These are phyloP conservation scores for Hirudinaria manillensis DNA, from an alignment of 2,888 invertebrate species.

Conservation along the genomic window DNA sequence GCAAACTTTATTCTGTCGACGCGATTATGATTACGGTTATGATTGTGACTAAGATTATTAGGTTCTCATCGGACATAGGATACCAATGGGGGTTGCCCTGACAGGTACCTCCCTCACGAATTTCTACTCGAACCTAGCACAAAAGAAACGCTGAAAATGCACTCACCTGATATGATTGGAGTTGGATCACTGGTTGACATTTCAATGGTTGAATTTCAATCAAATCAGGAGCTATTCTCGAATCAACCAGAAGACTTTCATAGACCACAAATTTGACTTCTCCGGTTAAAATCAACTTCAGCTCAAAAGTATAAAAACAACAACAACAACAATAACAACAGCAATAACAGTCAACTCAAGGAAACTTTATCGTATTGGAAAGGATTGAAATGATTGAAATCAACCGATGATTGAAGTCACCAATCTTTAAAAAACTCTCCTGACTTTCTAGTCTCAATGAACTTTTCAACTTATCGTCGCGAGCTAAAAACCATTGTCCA, in stretches of 20 bases:
- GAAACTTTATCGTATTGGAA: background rate
- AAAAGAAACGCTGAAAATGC: background rate
- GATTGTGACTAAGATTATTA: no score
- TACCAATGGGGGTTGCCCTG: no score
- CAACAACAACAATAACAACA: background rate
- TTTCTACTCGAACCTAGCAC: no score
- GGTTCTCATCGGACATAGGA: no score
- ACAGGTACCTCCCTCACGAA: no score
- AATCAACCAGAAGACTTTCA: background rate
- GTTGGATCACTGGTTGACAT: conserved; percentile 7
- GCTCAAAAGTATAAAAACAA: background rate
- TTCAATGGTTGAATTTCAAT: background rate
- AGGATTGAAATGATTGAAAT: no score
- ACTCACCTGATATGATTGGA: conserved; percentile 6
- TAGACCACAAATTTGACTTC: background rate
- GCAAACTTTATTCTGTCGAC: no score
- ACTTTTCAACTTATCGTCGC: conserved; percentile 4
- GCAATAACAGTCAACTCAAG: background rate
- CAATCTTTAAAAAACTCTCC: no score
- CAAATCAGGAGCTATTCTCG: background rate
- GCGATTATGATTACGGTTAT: no score
- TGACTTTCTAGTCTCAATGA: background rate
- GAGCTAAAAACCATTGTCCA: conserved; percentile 4
- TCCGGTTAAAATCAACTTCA: background rate
- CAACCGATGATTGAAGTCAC: no score